Conservation (phyloP, 92 coral and sea anemone genomes). For the Porites lobata region DNA sequence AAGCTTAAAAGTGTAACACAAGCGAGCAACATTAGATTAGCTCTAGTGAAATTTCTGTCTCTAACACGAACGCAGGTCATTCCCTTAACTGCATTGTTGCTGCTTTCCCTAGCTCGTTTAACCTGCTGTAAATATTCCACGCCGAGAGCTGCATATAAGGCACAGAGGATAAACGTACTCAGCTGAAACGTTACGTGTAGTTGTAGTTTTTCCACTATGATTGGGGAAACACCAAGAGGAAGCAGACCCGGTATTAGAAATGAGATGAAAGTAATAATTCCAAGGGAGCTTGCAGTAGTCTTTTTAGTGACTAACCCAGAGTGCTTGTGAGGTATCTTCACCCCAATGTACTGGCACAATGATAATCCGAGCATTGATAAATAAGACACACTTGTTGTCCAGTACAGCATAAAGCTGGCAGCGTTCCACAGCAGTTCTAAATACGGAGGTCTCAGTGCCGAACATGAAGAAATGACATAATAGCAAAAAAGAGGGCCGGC, state of each 20-base stretch:
- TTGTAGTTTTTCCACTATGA: slow-evolving; percentile 25
- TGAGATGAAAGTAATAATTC: slow-evolving; percentile 4
- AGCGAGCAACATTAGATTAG: slow-evolving; percentile 31
- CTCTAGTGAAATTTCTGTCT: slow-evolving; percentile 52
- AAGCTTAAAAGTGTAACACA: slow-evolving; percentile 39
- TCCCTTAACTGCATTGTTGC: neutral
- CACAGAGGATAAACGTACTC: slow-evolving; percentile 37
- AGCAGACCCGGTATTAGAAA: slow-evolving; percentile 25
- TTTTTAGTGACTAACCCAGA: slow-evolving; percentile 27
- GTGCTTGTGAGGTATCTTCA: slow-evolving; percentile 45
- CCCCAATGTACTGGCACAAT: slow-evolving; percentile 51
- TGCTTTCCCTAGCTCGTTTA: slow-evolving; percentile 17
- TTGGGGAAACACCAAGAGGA: slow-evolving; percentile 24
- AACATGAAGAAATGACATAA: neutral
- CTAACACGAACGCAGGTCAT: slow-evolving; percentile 36
- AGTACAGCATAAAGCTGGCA: slow-evolving; percentile 22
- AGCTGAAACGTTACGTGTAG: slow-evolving; percentile 48
- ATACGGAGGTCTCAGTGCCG: neutral
- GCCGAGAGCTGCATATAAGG: slow-evolving; percentile 38
- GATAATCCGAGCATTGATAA: slow-evolving; percentile 53
- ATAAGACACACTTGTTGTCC: slow-evolving; percentile 56
- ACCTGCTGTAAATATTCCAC: slow-evolving; percentile 41
- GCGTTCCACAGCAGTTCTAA: neutral
- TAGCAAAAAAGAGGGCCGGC: slow-evolving; percentile 38
- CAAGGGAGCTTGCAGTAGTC: slow-evolving; percentile 1